Evolutionary conservation across 1,140 invertebrate genomes (phyloP).

Genomic region (Drosophila eugracilis): DNA sequence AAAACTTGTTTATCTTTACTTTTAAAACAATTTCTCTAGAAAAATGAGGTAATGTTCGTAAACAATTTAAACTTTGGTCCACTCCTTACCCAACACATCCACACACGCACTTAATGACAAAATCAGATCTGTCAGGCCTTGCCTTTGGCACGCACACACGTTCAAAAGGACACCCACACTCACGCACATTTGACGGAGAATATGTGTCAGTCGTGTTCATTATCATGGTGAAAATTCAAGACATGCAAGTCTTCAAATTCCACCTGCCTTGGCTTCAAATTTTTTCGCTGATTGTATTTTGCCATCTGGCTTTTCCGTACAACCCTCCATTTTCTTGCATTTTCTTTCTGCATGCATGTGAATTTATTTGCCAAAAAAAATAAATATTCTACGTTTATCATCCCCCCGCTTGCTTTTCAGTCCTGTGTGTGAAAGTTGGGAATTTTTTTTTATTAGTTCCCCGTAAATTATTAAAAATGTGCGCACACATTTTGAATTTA

Average conservation of each 20-base stretch:
- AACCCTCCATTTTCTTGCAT: slow-evolving; percentile 17
- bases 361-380: slow-evolving; percentile 44
- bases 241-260: slow-evolving; percentile 24
- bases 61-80: not conserved
- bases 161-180: slow-evolving; percentile 7
- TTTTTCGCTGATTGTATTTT: slow-evolving; percentile 28
- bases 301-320: not conserved
- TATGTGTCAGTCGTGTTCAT: slow-evolving; percentile 38
- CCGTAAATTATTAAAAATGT: slow-evolving; percentile 62
- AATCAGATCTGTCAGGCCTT: slow-evolving; percentile 46
- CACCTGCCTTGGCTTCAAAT: not conserved
- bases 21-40: no score
- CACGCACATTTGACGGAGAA: slow-evolving; percentile 12
- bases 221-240: slow-evolving; percentile 55
- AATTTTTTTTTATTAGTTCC: slow-evolving; percentile 47
- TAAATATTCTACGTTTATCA: not conserved
- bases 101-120: slow-evolving; percentile 60
- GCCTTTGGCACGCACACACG: slow-evolving; percentile 27
- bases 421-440: slow-evolving; percentile 7
- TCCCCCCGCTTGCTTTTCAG: slow-evolving; percentile 7
- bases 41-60: not conserved
- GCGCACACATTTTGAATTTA: slow-evolving; percentile 48
- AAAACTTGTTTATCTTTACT: no score
- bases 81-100: no score
- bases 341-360: slow-evolving; percentile 26